Conservation (phyloP, 2,113 vertebrate species). For the Petroica traversi region DNA sequence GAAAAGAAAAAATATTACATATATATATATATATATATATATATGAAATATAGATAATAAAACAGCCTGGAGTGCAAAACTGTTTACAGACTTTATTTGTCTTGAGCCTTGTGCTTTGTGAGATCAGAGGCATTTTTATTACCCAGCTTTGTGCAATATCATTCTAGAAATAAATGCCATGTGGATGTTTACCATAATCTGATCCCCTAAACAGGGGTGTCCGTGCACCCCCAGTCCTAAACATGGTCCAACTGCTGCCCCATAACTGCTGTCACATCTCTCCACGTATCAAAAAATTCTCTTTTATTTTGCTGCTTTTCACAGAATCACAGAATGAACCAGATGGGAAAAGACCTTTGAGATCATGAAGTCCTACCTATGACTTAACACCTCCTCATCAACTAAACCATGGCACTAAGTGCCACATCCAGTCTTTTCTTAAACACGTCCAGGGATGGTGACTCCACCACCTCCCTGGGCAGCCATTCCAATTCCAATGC, state of each 20-base stretch:
- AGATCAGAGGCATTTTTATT: constrained; percentile 58
- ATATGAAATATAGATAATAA: neutral
- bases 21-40: neutral
- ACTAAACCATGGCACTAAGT: neutral
- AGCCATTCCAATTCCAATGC: neutral
- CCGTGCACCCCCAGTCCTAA: neutral
- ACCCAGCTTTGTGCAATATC: constrained; percentile 4
- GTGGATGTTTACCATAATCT: neutral
- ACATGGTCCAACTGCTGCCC: neutral
- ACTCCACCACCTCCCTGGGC: neutral
- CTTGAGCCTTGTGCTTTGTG: constrained; percentile 26
- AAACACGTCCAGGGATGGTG: neutral
- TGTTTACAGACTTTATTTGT: constrained; percentile 70
- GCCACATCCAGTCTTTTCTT: neutral
- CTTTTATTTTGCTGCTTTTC: neutral
- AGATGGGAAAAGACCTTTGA: neutral
- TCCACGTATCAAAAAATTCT: neutral
- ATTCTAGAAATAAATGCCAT: constrained; percentile 21
- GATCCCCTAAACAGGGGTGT: neutral
- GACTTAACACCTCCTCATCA: neutral
- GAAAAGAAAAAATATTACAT: neutral
- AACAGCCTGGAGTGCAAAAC: constrained; percentile 19
- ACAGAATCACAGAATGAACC: neutral
- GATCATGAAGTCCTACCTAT: neutral
- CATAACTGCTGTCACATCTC: neutral